Evolutionary conservation across 2,888 invertebrate genomes (phyloP).

Genomic region (Endotricha flammealis): DNA sequence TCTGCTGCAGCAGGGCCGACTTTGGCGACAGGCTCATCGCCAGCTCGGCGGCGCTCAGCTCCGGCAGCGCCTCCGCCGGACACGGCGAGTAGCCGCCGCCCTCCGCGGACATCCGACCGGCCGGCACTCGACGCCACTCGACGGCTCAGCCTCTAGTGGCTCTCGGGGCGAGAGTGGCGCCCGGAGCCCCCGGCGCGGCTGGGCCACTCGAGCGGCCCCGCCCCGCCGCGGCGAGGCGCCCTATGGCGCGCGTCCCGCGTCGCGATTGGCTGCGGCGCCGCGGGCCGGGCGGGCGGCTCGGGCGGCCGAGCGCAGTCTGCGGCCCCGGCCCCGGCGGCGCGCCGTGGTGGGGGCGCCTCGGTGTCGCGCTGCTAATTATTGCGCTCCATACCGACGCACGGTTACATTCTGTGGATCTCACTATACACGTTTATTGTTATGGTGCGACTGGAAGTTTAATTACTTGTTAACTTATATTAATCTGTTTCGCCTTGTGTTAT

Average conservation of each 20-base stretch:
- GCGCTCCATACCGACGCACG: slow-evolving; percentile 7
- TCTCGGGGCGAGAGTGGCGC: slow-evolving; percentile 74
- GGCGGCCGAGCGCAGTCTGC: slow-evolving; percentile 8
- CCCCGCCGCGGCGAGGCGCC: slow-evolving; percentile 27
- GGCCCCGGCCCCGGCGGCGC: slow-evolving; percentile 1
- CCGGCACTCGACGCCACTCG: slow-evolving; percentile 74
- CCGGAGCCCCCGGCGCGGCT: slow-evolving; percentile 59
- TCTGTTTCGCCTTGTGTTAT: too few species aligned
- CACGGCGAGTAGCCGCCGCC: slow-evolving; percentile 78
- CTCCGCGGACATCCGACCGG: slow-evolving; percentile 77
- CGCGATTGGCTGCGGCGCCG: slow-evolving; percentile 28
- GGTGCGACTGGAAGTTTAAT: slow-evolving; percentile 1
- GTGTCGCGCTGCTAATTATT: slow-evolving; percentile 12
- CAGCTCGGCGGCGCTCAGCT: slow-evolving; percentile 76
- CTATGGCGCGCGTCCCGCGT: slow-evolving; percentile 20
- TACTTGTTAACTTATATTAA: neutral
- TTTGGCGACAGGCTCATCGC: slow-evolving; percentile 79
- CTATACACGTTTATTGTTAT: neutral
- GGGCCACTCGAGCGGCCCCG: slow-evolving; percentile 45
- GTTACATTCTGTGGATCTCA: slow-evolving; percentile 10
- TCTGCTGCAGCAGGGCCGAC: slow-evolving; percentile 88
- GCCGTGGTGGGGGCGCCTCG: neutral
- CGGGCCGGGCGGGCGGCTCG: slow-evolving; percentile 22
- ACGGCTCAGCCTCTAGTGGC: slow-evolving; percentile 76
- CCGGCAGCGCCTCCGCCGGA: slow-evolving; percentile 80